Base-by-base conservation (phyloP, 2,113 vertebrate genomes). In the Rhadina sibilatrix region DNA sequence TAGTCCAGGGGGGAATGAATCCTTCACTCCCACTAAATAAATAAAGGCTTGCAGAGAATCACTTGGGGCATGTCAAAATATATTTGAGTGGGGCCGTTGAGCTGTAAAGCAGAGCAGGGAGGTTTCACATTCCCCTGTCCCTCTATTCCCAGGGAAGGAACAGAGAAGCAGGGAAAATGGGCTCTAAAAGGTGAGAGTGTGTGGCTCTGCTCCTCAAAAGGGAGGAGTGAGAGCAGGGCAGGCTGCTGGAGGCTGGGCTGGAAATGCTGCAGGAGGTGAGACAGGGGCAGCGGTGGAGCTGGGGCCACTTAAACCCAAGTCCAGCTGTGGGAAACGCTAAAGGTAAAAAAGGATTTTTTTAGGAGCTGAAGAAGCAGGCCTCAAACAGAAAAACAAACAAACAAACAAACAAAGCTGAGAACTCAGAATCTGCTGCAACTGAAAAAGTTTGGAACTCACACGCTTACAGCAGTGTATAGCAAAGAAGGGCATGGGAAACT, bases 11-110 rank as follows among this genome's bases (percentile, higher is more conserved):
- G 54, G 66, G 63, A 89, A 95, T 82, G 91, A 91, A 94, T 94
- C 89, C 82, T 94, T 95, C 81, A 77, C 59, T 94, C 81, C 63
- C 66, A 47, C 87, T 93, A 59, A 96, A 91, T 93, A 95, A 96
- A 94, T 90, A 94, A 94, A 93, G 70, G 78, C 84, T 65, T 68
- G 93, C 86, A 82, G 80, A 65, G 89, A 83, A 74, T 54, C n/a
- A 25, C 52, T 30, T 0, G 13, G 16, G 60, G 24, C 4, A 49
- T 49, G 30, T 13, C 42, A 12, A 65, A 87, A 83, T 63, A 57
- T 46, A 79, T 94, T 69, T 76, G 87, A 87, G 90, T 74, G 74
- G 70, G 87, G 84, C 49, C 53, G 12, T 11, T 4, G 38, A 61
- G 47, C 72, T 75, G 76, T 87, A 68, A 94, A 91, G 69, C 57